Evolutionary conservation across 2,888 invertebrate genomes (phyloP).

Genomic region (Halictus quadricinctus): DNA sequence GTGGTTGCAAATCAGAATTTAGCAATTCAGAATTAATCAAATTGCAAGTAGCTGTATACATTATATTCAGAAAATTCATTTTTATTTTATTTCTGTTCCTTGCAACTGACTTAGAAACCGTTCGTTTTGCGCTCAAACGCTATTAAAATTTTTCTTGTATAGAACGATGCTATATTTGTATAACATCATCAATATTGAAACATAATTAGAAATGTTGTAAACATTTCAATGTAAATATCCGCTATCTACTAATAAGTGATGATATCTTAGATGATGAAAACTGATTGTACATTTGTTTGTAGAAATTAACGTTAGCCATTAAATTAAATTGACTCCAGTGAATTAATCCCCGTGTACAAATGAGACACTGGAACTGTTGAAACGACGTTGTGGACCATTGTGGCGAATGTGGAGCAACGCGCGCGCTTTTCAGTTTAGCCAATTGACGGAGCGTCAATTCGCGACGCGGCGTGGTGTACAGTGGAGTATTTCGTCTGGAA

Average conservation of each 20-base stretch:
- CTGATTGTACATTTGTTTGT: neutral
- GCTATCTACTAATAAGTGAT: neutral
- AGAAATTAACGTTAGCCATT: neutral
- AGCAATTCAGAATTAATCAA: neutral
- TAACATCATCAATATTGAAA: too few relatives aligned
- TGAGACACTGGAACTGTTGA: neutral
- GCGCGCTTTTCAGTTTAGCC: conserved; percentile 72
- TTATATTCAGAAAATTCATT: neutral
- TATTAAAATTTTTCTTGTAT: neutral
- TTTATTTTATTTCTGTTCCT: neutral
- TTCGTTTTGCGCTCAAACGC: neutral
- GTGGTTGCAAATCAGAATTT: neutral
- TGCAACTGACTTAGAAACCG: neutral
- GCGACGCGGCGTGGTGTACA: conserved; percentile 4
- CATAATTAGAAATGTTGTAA: too few relatives aligned
- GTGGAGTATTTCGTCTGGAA: neutral
- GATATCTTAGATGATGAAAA: neutral
- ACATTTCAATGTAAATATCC: neutral
- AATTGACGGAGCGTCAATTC: conserved; percentile 68
- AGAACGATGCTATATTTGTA: neutral
- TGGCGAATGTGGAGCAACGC: conserved; percentile 54
- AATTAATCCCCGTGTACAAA: neutral
- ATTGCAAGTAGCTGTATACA: neutral
- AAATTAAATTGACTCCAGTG: neutral
- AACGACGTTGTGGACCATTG: conserved; percentile 5